Evolutionary conservation across 2,888 invertebrate genomes (phyloP).

Genomic region (Calliopum simillimum): DNA sequence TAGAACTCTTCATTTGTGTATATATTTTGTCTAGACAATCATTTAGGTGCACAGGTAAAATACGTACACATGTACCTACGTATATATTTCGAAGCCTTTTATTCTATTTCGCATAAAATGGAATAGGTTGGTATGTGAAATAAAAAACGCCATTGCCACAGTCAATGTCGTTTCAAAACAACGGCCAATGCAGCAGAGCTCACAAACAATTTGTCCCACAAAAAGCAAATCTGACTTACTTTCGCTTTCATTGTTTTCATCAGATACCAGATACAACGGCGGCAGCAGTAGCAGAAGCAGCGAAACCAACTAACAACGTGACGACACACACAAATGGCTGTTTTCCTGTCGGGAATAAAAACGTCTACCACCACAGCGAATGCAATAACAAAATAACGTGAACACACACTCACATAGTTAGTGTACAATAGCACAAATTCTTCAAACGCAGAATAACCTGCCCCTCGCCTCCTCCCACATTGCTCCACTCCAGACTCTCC

Average conservation of each 20-base stretch:
- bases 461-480: too few relatives aligned
- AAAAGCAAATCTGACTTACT: conserved; percentile 35
- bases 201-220: conserved; percentile 31
- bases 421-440: conserved; percentile 10
- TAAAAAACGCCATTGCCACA: neutral
- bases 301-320: conserved; percentile 23
- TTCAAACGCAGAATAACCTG: neutral
- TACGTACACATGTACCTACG: neutral
- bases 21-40: too few relatives aligned
- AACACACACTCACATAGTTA: conserved; percentile 24
- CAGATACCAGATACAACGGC: conserved; percentile 11
- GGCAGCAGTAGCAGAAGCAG: too few relatives aligned
- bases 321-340: conserved; percentile 27
- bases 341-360: neutral
- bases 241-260: conserved; percentile 33
- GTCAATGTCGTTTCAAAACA: neutral
- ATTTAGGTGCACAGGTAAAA: neutral
- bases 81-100: neutral
- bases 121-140: neutral
- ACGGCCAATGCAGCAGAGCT: conserved; percentile 4
- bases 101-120: conserved; percentile 1
- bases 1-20: too few relatives aligned
- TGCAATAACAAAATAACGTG: conserved; percentile 16
- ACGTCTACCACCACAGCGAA: conserved; percentile 15
- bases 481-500: neutral